Conservation (phyloP, 2,797 vertebrate genomes). For the Alfaro cultratus region DNA sequence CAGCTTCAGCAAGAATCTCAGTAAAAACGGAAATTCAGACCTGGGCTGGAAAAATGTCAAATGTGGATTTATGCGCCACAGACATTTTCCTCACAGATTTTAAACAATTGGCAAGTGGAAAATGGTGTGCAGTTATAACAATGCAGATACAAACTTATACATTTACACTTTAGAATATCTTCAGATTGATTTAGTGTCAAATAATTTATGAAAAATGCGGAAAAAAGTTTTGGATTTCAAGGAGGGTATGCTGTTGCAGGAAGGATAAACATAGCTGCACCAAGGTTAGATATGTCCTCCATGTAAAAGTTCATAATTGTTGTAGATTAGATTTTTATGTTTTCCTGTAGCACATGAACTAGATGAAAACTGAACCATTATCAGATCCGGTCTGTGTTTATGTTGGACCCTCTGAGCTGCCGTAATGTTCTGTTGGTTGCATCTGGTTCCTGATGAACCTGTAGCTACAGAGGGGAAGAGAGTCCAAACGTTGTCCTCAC, state of each 20-base stretch:
- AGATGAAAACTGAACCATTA: neutral
- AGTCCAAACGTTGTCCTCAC: slow-evolving; percentile 22
- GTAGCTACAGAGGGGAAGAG: neutral
- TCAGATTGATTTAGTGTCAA: neutral
- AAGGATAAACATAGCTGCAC: too few relatives aligned
- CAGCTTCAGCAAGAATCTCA: neutral
- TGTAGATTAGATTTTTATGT: neutral
- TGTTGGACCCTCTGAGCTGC: slow-evolving; percentile 3
- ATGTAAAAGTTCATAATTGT: neutral
- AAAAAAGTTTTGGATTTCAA: neutral
- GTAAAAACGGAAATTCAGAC: neutral
- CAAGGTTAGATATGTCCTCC: neutral
- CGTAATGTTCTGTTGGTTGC: slow-evolving; percentile 13
- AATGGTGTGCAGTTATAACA: neutral
- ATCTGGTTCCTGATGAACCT: neutral
- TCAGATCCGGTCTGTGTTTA: neutral
- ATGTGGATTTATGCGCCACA: neutral
- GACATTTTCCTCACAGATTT: neutral
- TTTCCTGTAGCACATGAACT: neutral
- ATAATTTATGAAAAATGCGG: neutral
- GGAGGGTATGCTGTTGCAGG: neutral
- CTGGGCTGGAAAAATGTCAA: neutral
- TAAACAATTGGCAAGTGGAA: neutral
- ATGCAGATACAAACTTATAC: neutral
- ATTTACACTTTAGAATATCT: neutral